A percentile compares a stretch with the other conserved stretches of the same genome.
These are phyloP conservation scores for Euphonia xanthogaster DNA, from an alignment of 2,797 vertebrate species.

Conservation along the genomic window DNA sequence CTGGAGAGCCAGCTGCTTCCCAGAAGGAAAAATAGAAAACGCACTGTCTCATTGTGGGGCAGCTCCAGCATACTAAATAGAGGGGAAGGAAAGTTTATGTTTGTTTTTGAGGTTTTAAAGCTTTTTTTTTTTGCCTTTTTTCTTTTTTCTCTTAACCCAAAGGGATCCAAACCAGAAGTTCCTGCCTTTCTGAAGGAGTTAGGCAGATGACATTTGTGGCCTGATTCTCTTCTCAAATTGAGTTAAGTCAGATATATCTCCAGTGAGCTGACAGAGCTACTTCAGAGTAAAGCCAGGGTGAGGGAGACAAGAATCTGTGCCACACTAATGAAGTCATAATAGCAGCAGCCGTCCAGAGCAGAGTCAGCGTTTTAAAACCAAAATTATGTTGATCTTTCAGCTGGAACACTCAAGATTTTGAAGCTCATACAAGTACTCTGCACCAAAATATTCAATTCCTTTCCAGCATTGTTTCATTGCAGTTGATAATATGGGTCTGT, in stretches of 20 bases:
- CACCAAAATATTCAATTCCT: slow-evolving; percentile 15
- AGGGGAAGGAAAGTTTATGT: slow-evolving; percentile 54
- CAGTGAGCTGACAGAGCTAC: slow-evolving; percentile 6
- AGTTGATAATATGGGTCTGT: not conserved
- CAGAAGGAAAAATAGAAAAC: slow-evolving; percentile 49
- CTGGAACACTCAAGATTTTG: slow-evolving; percentile 30
- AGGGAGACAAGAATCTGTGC: not conserved
- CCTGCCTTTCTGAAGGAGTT: slow-evolving; percentile 23
- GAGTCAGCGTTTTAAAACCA: slow-evolving; percentile 31
- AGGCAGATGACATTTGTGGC: not conserved
- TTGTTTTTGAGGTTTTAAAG: slow-evolving; percentile 46
- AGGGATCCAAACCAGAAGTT: slow-evolving; percentile 48
- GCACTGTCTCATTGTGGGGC: slow-evolving; percentile 38
- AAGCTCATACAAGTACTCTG: slow-evolving; percentile 32
- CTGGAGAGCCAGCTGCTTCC: not conserved
- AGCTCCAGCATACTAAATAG: slow-evolving; percentile 33
- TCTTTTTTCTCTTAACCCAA: not conserved
- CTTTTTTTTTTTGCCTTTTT: not conserved
- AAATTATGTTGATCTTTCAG: slow-evolving; percentile 48
- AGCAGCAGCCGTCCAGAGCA: not conserved
- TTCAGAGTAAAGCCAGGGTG: not conserved
- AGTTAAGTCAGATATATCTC: not conserved
- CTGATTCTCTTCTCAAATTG: not conserved
- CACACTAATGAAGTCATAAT: slow-evolving; percentile 10
- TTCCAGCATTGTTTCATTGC: not conserved